Evolutionary conservation across 2,113 vertebrate genomes (phyloP).

Genomic region (Perognathus longimembris): DNA sequence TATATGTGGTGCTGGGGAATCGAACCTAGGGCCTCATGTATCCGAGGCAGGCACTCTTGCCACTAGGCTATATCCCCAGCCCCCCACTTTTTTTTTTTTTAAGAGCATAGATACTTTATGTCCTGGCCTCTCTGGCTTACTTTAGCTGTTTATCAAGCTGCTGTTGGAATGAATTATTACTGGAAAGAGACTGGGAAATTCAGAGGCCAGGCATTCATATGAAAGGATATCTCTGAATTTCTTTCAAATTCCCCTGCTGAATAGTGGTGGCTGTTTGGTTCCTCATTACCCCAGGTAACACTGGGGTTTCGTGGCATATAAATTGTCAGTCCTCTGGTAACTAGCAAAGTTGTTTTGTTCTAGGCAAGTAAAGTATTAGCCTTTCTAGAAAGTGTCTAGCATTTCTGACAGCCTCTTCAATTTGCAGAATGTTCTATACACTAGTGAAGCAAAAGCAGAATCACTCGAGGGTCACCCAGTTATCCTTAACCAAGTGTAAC

Average conservation of each 20-base stretch:
- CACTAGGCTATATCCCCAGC: too few species aligned
- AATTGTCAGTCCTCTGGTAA: background rate
- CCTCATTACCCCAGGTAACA: background rate
- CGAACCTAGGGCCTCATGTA: too few species aligned
- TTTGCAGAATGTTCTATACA: background rate
- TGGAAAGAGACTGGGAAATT: constrained; percentile 11
- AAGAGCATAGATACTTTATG: background rate
- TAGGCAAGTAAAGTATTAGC: background rate
- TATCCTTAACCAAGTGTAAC: background rate
- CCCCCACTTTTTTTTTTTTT: too few species aligned
- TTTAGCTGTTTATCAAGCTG: background rate
- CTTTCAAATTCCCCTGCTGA: background rate
- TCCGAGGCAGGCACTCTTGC: too few species aligned
- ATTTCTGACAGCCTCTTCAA: background rate
- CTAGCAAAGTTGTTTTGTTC: background rate
- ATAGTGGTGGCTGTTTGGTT: background rate
- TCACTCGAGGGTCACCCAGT: background rate
- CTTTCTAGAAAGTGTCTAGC: background rate
- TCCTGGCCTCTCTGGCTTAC: background rate
- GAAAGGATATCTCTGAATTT: background rate
- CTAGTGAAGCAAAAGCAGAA: background rate
- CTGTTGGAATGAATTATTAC: background rate
- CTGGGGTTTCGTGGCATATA: background rate
- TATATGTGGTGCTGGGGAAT: too few species aligned
- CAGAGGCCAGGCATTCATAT: background rate